Evolutionary conservation across 1,140 invertebrate species (phyloP).

Genomic region (Pseudomyrmex pallidus): DNA sequence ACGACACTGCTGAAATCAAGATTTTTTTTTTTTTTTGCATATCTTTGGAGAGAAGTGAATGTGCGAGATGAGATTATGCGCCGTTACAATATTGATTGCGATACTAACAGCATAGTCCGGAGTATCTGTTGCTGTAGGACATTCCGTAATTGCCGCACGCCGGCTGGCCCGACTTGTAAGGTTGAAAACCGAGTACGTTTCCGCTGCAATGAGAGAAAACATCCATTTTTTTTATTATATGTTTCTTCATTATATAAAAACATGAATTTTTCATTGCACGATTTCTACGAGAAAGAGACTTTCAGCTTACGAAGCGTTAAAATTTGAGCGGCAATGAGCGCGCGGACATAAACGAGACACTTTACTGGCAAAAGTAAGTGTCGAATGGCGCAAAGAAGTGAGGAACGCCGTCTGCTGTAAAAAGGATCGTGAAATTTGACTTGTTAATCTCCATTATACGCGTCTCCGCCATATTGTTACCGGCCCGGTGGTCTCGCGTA

Average conservation of each 20-base stretch:
- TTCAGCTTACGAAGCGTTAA: too few species aligned
- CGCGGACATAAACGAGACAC: not conserved
- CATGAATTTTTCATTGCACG: not conserved
- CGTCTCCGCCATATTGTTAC: too few species aligned
- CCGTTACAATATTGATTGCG: not conserved
- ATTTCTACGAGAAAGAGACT: not conserved
- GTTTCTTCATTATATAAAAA: not conserved
- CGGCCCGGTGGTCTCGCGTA: too few species aligned
- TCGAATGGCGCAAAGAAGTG: too few species aligned
- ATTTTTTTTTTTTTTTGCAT: not conserved
- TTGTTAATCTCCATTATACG: too few species aligned
- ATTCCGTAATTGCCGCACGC: conserved; percentile 90
- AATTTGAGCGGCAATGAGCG: too few species aligned
- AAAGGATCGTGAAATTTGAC: too few species aligned
- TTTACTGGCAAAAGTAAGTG: not conserved
- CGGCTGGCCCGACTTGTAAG: conserved; percentile 91
- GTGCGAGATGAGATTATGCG: not conserved
- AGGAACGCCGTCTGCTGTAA: too few species aligned
- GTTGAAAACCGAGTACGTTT: conserved; percentile 90
- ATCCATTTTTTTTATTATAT: not conserved
- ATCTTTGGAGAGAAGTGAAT: not conserved
- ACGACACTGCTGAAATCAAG: not conserved
- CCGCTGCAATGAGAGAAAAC: conserved; percentile 85
- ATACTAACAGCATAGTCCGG: conserved; percentile 91
- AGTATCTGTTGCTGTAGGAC: conserved; percentile 89